These are phyloP conservation scores for Agapornis canus DNA, from an alignment of 2,797 vertebrate genomes.

Conservation along the genomic window DNA sequence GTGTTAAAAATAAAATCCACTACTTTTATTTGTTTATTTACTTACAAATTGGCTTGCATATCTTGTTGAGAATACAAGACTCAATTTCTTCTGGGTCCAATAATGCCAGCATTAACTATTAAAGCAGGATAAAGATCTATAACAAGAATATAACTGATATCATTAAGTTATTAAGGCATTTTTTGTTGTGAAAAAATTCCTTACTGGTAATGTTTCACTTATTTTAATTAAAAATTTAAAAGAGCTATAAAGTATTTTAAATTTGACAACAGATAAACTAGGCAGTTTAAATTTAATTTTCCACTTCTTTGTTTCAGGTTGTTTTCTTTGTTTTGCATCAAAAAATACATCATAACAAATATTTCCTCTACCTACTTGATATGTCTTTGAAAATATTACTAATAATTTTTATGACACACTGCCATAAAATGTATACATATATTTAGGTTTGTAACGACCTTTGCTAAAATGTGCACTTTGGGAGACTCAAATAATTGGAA, in stretches of 20 bases:
- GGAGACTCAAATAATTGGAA: not conserved
- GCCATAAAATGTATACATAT: not conserved
- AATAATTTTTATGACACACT: fast-evolving
- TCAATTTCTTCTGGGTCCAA: not conserved
- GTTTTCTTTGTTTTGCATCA: not conserved
- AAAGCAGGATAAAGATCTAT: not conserved
- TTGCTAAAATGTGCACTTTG: not conserved
- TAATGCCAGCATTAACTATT: not conserved
- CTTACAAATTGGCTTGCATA: not conserved
- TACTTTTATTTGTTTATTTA: not conserved
- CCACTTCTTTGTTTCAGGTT: not conserved
- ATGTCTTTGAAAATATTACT: not conserved
- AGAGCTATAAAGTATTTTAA: not conserved
- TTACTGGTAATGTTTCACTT: not conserved
- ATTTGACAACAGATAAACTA: not conserved
- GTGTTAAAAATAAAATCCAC: fast-evolving
- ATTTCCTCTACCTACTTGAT: not conserved
- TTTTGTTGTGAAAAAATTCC: not conserved
- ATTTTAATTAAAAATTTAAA: not conserved
- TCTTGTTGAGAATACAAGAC: not conserved
- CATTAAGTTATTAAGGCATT: not conserved
- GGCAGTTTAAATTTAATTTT: not conserved
- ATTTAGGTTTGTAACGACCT: not conserved
- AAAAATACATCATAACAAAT: not conserved
- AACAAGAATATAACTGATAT: not conserved